Conservation (phyloP, 2,113 vertebrate genomes). For the Zingel zingel region DNA sequence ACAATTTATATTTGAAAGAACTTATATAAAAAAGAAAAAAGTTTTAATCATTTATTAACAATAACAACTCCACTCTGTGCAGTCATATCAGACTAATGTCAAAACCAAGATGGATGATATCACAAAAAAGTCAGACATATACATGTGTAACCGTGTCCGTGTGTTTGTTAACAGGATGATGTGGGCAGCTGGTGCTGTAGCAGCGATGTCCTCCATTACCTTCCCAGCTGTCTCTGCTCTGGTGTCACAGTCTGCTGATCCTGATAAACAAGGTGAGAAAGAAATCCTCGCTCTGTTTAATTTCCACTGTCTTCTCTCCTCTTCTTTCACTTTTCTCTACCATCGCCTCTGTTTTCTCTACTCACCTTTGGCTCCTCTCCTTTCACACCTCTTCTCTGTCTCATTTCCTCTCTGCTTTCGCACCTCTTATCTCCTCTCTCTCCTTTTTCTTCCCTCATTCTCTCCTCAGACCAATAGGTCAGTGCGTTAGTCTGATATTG, state of each 20-base stretch:
- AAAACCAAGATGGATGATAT: not conserved
- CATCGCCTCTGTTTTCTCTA: not conserved
- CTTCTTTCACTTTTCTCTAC: not conserved
- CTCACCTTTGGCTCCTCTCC: not conserved
- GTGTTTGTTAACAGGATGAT: constrained; percentile 80
- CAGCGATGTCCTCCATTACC: constrained; percentile 88
- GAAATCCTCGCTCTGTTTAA: too few relatives aligned
- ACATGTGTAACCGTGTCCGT: constrained; percentile 30
- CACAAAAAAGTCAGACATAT: not conserved
- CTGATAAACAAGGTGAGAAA: constrained; percentile 91
- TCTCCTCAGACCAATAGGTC: constrained; percentile 19
- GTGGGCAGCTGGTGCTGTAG: constrained; percentile 83
- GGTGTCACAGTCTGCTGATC: constrained; percentile 91
- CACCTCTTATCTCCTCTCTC: not conserved
- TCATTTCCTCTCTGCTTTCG: not conserved
- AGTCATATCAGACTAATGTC: not conserved
- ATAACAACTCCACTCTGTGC: too few relatives aligned
- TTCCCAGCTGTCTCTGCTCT: constrained; percentile 95
- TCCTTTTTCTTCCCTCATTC: not conserved
- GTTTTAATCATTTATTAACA: too few relatives aligned
- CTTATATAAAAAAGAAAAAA: not conserved
- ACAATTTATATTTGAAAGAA: not conserved
- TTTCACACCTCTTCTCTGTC: not conserved
- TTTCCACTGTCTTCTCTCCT: not conserved
- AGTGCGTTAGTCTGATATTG: constrained; percentile 16